Percentiles rank a stretch among this genome's conserved stretches.
phyloP scores from a whole-genome alignment of 2,888 invertebrate species.

The Drosophila kuntzei region DNA sequence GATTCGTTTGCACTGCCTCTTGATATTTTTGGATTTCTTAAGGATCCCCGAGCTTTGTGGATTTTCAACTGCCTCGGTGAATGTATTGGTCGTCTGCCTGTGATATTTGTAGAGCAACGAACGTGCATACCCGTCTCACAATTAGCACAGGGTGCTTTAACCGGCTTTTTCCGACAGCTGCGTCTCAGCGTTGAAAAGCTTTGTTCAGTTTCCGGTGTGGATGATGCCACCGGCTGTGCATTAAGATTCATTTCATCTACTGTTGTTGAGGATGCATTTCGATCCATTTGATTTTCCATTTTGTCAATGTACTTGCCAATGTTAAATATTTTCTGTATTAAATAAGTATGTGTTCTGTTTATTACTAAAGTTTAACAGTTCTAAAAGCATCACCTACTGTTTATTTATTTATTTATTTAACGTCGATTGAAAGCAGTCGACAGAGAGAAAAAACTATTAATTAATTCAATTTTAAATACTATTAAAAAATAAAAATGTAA shows the following conservation, averaged over 20 bases:
- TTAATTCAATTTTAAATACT: no score
- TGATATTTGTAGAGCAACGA: background rate
- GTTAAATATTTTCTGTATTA: background rate
- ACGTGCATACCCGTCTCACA: conserved; percentile 8
- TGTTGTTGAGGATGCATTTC: background rate
- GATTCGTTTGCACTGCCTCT: background rate
- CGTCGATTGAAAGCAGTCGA: no score
- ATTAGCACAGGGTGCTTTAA: background rate
- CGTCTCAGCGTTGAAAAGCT: background rate
- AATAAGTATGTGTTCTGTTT: background rate
- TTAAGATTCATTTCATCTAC: background rate
- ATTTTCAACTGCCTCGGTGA: background rate
- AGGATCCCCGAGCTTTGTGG: background rate
- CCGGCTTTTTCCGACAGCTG: background rate
- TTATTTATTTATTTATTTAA: no score
- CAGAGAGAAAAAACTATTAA: no score
- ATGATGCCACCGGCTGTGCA: background rate
- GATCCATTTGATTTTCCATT: background rate
- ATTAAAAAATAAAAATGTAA: no score
- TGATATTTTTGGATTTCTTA: background rate
- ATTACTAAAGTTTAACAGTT: background rate
- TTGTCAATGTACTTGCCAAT: background rate
- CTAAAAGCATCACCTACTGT: background rate
- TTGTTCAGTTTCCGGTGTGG: conserved; percentile 1
- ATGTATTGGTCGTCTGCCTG: conserved; percentile 3